A percentile compares a stretch with the other conserved stretches of the same genome.
phyloP scores from a whole-genome alignment of 2,888 invertebrate genomes.

The Nemoura dubitans region DNA sequence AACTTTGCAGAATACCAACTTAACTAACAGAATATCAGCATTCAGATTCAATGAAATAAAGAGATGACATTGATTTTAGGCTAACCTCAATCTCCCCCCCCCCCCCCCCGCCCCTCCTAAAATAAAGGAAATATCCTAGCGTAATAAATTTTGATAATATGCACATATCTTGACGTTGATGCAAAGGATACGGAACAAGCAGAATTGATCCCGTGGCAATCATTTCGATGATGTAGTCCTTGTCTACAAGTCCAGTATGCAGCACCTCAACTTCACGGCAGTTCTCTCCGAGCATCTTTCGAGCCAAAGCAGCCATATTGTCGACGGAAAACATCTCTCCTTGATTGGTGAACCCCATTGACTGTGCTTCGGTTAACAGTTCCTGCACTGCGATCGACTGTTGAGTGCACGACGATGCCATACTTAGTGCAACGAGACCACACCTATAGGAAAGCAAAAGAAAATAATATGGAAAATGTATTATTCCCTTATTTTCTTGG shows the following conservation, averaged over 20 bases:
- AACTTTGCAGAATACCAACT: too few species aligned
- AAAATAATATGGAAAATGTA: neutral
- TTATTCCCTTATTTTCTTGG: too few species aligned
- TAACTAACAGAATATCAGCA: too few species aligned
- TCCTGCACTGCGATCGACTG: constrained; percentile 68
- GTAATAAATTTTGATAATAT: too few species aligned
- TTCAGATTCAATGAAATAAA: too few species aligned
- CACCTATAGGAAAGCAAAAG: constrained; percentile 70
- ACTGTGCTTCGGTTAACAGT: constrained; percentile 68
- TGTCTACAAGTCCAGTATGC: constrained; percentile 61
- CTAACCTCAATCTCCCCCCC: too few species aligned
- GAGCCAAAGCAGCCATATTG: constrained; percentile 72
- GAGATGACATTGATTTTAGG: too few species aligned
- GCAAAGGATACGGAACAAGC: constrained; percentile 71
- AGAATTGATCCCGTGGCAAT: constrained; percentile 67
- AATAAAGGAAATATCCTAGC: too few species aligned
- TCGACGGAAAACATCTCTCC: constrained; percentile 90
- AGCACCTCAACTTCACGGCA: constrained; percentile 61
- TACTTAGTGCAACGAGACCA: constrained; percentile 86
- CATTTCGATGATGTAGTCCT: constrained; percentile 63
- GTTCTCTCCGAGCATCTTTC: constrained; percentile 65
- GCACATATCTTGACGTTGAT: too few species aligned
- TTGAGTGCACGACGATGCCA: constrained; percentile 72
- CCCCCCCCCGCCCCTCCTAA: too few species aligned
- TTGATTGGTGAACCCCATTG: constrained; percentile 75